Base-by-base conservation (phyloP, 1,140 invertebrate species). In the Pararge aegeria region DNA sequence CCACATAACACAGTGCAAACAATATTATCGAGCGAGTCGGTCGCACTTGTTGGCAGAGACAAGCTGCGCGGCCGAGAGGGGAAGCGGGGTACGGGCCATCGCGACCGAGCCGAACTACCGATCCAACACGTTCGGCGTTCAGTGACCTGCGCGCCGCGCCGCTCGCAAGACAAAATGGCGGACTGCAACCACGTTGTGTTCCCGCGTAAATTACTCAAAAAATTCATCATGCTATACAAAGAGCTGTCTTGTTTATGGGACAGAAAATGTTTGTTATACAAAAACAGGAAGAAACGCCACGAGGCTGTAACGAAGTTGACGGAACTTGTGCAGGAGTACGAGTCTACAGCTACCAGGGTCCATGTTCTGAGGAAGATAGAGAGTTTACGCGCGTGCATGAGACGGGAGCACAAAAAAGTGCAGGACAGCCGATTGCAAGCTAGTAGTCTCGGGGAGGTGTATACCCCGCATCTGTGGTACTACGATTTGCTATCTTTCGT, bases 321-420 rank as follows among this genome's bases (percentile, higher is more conserved):
- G 0, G 64, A 77, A 38, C 30, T 87, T 6, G 70, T 87, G 1
- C 82, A 83, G 49, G 59, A 79, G 44, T 73, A 78, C 55, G 80
- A 83, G 34, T 70, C 70, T 0, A 71, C 59, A 9, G 84, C 82
- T 13, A 87, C 84, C 0, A 64, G 80, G 10, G 82, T 87, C 20
- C 84, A 87, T 42, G 75, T 82, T 0, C 57, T 85, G 49, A 67
- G 84, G 40, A 87, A 87, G 61, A 83, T 87, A 21, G 84, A 87
- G 48, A 87, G 84, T 65, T 51, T 87, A 42, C 75, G 80, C 2
- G 76, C 84, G 7, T 87, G 82, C 62, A 75, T 83, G 18, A 69
- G 84, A 0, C 61, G 84, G 19, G 84, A 85, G 52, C 66, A 75
- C 49, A 85, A 77, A 30, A 69, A 68, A 6, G 82, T 87, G 10